Base-by-base conservation (phyloP, 1,140 invertebrate genomes). In the Leptinotarsa lineolata region DNA sequence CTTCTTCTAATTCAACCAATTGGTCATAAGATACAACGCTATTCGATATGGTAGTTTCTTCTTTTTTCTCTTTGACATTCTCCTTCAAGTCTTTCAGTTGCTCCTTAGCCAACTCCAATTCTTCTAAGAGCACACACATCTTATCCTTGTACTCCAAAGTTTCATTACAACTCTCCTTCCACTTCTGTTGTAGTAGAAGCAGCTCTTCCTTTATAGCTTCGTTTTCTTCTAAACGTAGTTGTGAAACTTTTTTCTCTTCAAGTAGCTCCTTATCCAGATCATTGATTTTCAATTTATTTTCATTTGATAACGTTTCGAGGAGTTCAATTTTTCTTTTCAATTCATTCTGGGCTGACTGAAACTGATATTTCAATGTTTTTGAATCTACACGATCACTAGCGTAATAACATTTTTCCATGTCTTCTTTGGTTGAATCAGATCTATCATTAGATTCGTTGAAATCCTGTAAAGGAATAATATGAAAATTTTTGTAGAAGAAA, bases 141-240 rank as follows among this genome's bases (percentile, higher is more conserved):
- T 65, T 73, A 58, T 86, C 85, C 68, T 83, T 82, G 69, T 84
- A 82, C 54, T 84, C 81, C 68, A 83, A 80, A 65, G 81, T 80
- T 74, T 87, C 85, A 68, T 85, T 86, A 76, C 83, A 83, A 21
- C 83, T 77, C 65, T 87, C 85, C 15, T 87, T 83, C 71, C 86
- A 80, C 64, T 75, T 77, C 63, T 79, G 75, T 69, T 86, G 84
- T 44, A 85, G 81, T 21, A 79, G 67, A 22, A 83, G 74, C n/a
- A 89, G 72, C 67, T 87, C 82, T 59, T 87, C 85, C 45, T 84
- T 83, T 4, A 88, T 78, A 22, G 84, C 79, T 8, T 84, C 83
- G 48, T 88, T 84, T 54, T 84, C 86, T 20, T 84, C 71, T 12
- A 66, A 63, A 67, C 77, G 64, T 21, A 75, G 16, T 1, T 67